Conservation (phyloP, 2,888 invertebrate species). For the Neoaliturus tenellus region DNA sequence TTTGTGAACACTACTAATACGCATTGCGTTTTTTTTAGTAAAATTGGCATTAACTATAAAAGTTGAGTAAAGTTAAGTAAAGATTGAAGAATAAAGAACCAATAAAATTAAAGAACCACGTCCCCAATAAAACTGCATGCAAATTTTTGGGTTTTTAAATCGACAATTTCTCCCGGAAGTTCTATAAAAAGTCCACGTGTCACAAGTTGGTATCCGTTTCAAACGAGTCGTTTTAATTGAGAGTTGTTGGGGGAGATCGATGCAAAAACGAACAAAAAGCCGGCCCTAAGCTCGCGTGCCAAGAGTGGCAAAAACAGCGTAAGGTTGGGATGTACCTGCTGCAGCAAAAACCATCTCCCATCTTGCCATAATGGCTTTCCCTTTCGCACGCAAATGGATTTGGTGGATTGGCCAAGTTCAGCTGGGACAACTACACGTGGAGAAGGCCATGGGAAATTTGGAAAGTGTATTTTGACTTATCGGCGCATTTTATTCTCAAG, state of each 20-base stretch:
- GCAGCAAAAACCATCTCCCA: constrained; percentile 9
- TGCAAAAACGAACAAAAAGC: constrained; percentile 38
- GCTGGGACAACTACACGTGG: background rate
- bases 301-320: constrained; percentile 21
- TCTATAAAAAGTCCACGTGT: constrained; percentile 6
- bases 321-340: background rate
- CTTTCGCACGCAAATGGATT: constrained; percentile 24
- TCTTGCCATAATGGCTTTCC: constrained; percentile 20
- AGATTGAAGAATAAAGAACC: too few relatives aligned
- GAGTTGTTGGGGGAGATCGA: constrained; percentile 15
- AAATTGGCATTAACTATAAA: too few relatives aligned
- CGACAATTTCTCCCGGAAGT: too few relatives aligned
- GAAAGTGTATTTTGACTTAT: background rate
- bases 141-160: too few relatives aligned
- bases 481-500: too few relatives aligned
- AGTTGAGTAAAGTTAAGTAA: too few relatives aligned
- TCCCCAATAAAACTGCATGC: too few relatives aligned
- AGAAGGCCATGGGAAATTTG: background rate
- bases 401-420: background rate
- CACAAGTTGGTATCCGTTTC: background rate
- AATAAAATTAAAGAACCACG: too few relatives aligned
- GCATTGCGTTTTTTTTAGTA: too few relatives aligned
- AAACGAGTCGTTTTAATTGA: constrained; percentile 13
- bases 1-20: too few relatives aligned
- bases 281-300: constrained; percentile 29